Percentiles rank a stretch among this genome's conserved stretches.
Evolutionary conservation across 2,113 vertebrate species (phyloP).

Genomic region (Cyanistes caeruleus): DNA sequence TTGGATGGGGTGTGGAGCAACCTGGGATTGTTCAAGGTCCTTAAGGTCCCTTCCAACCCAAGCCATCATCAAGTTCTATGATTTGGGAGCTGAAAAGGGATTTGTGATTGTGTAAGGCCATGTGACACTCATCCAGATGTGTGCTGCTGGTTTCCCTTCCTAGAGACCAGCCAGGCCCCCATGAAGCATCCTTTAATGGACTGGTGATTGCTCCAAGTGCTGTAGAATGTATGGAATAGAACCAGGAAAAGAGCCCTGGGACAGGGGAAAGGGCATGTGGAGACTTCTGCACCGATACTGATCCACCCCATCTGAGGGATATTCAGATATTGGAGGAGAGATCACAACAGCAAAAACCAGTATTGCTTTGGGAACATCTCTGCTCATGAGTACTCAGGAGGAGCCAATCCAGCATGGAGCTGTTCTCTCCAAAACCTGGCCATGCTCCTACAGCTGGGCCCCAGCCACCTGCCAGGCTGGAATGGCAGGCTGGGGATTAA

Average conservation of each 20-base stretch:
- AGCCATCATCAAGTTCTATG: background rate
- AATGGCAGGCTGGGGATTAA: background rate
- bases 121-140: rapidly evolving
- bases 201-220: background rate
- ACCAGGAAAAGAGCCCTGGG: background rate
- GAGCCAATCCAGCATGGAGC: background rate
- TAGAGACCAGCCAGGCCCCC: rapidly evolving
- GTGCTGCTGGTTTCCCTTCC: background rate
- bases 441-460: background rate
- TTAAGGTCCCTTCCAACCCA: background rate
- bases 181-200: background rate
- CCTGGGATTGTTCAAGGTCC: background rate
- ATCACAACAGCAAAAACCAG: background rate
- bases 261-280: background rate
- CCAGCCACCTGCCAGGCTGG: background rate
- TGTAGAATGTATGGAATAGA: background rate
- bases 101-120: background rate
- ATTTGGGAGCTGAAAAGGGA: background rate
- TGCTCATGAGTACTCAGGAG: background rate
- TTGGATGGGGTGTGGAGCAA: rapidly evolving
- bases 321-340: background rate
- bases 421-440: background rate
- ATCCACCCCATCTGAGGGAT: background rate
- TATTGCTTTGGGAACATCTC: background rate
- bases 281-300: rapidly evolving